Evolutionary conservation across 1,140 invertebrate species (phyloP).

Genomic region (Brachionus asplanchnoidis): DNA sequence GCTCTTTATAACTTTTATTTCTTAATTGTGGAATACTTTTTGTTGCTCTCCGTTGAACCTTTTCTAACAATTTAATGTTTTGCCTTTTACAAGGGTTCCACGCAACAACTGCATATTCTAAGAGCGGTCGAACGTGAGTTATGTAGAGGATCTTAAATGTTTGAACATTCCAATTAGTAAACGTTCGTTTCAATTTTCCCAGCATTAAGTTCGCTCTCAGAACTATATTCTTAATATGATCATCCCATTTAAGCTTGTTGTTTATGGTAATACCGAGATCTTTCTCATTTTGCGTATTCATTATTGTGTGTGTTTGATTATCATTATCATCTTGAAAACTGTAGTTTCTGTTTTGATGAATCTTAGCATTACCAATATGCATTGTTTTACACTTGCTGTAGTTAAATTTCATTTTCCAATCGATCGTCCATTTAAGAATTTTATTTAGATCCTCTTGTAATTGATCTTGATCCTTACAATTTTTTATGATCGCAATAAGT

Average conservation of each 20-base stretch:
- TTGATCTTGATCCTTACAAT: not conserved
- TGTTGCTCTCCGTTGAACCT: too few relatives aligned
- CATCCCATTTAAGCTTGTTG: too few relatives aligned
- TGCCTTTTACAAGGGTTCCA: not conserved
- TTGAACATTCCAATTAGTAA: not conserved
- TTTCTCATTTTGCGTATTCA: too few relatives aligned
- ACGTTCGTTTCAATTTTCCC: not conserved
- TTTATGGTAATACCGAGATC: too few relatives aligned
- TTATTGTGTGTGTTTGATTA: too few relatives aligned
- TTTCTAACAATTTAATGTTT: too few relatives aligned
- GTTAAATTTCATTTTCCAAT: not conserved
- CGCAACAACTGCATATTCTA: not conserved
- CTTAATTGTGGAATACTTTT: too few relatives aligned
- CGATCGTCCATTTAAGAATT: not conserved
- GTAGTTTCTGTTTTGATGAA: not conserved
- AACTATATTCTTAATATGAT: too few relatives aligned
- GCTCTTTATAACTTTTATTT: too few relatives aligned
- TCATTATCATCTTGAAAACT: too few relatives aligned
- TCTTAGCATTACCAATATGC: not conserved
- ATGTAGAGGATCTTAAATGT: too few relatives aligned
- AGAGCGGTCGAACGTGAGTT: not conserved
- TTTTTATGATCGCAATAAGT: not conserved
- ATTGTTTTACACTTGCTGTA: not conserved
- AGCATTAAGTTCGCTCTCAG: too few relatives aligned
- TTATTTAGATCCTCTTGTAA: not conserved